These are phyloP conservation scores for Rotaria sp. DNA, from an alignment of 2,888 invertebrate genomes.

Conservation along the genomic window DNA sequence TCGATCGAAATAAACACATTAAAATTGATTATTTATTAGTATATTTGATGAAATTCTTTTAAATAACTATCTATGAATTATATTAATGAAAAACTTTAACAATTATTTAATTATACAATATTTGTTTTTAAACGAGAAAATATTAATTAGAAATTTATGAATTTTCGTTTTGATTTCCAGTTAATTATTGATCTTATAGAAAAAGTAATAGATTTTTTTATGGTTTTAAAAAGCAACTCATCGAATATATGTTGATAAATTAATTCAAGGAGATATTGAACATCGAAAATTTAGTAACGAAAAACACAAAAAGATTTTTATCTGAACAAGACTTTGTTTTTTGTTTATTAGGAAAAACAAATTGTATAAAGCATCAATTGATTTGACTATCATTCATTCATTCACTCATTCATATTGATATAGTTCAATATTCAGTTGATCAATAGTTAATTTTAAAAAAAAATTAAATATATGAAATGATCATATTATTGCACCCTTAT, in stretches of 20 bases:
- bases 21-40: conserved; percentile 99
- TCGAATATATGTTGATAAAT: conserved; percentile 93
- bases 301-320: too few species aligned
- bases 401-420: conserved; percentile 84
- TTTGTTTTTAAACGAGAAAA: conserved; percentile 98
- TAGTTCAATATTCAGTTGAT: conserved; percentile 82
- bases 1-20: conserved; percentile 96
- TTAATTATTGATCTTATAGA: conserved; percentile 98
- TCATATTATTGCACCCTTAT: conserved; percentile 87
- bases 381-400: conserved; percentile 91
- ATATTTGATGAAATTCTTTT: conserved; percentile 85
- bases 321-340: too few species aligned
- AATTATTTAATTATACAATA: conserved; percentile 99
- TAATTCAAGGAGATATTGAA: conserved; percentile 83
- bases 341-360: conserved; percentile 42
- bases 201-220: conserved; percentile 64
- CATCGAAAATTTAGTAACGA: conserved; percentile 83
- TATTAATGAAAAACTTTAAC: conserved; percentile 98
- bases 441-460: conserved; percentile 90
- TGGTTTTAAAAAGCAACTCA: conserved; percentile 72
- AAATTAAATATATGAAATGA: conserved; percentile 99
- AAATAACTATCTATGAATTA: conserved; percentile 99
- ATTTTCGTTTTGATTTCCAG: conserved; percentile 95
- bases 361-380: conserved; percentile 64
- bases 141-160: conserved; percentile 99